Evolutionary conservation across 2,888 invertebrate species (phyloP), one percentile per base, ranked within the genome.

Genomic region (Tortricodes alternella): DNA sequence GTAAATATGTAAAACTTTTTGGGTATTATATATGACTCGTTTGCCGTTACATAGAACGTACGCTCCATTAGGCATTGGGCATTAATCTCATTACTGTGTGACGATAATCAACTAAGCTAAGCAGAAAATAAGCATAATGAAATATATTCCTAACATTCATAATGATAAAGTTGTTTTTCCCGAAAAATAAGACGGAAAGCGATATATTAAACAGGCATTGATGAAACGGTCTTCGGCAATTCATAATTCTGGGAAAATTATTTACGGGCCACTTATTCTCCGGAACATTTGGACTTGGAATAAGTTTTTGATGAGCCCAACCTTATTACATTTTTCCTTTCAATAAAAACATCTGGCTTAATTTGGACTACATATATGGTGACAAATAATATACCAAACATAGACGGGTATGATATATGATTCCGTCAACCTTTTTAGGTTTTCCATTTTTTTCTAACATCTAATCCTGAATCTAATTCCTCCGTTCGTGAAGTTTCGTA

Each of bases 121-220:
- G 53, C 58, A 64, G 60, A 59, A 63, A 62, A 66, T 60, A 64
- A 64, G 59, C 38, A 57, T 64, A 57, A 64, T 68, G 64, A 68
- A 62, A 64, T 63, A 62, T 53, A 55, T 46, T 51, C 57, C 53
- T 27, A 55, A 49, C 52, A 63, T 64, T 61, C 63, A 57, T 44
- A 59, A 61, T 60, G 59, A 59, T 61, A 61, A 62, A 62, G 61
- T 63, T 62, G 63, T 63, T 64, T 64, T 59, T 59, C 52, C 46
- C 38, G 51, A 53, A 62, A 67, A 66, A 66, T 65, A 61, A 69
- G 63, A 65, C 59, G 61, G 66, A 65, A 62, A 61, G 62, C 68
- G 63, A 79, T 80, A 76, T 74, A 75, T 79, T 71, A 72, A 62
- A 61, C 63, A 62, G 73, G 72, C 80, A 77, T 78, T 81, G 79